Conservation (phyloP, 2,888 invertebrate genomes). For the Bellardia bayeri region DNA sequence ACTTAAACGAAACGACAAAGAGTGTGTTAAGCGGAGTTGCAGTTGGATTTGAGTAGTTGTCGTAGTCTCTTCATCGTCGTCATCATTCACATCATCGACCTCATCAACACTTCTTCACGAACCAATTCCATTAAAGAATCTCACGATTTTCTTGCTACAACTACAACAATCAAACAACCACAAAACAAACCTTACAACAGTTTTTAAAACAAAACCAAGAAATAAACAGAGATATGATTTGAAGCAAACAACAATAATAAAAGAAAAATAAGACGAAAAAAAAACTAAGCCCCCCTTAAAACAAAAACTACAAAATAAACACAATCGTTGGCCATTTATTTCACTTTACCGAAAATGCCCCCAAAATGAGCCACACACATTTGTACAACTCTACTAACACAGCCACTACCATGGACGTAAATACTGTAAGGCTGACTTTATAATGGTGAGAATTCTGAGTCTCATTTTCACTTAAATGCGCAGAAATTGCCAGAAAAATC, state of each 20-base stretch:
- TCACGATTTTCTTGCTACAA: constrained; percentile 76
- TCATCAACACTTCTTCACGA: constrained; percentile 78
- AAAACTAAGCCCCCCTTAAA: constrained; percentile 4
- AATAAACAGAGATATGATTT: constrained; percentile 39
- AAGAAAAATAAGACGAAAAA: constrained; percentile 22
- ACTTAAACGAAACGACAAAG: constrained; percentile 52
- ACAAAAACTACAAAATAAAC: constrained; percentile 64
- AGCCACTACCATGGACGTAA: neutral
- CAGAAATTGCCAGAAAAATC: constrained; percentile 15
- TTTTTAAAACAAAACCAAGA: constrained; percentile 47
- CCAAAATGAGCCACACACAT: constrained; percentile 65
- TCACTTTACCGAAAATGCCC: constrained; percentile 76
- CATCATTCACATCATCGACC: constrained; percentile 77
- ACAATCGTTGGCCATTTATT: constrained; percentile 77
- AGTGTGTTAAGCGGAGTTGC: constrained; percentile 28
- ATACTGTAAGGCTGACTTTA: constrained; percentile 16
- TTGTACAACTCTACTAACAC: constrained; percentile 37
- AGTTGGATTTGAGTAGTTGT: constrained; percentile 60
- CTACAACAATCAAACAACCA: constrained; percentile 49
- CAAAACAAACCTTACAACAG: constrained; percentile 61
- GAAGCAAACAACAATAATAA: constrained; percentile 43
- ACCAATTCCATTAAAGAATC: constrained; percentile 78
- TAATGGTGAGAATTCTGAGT: constrained; percentile 70
- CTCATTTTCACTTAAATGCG: constrained; percentile 70
- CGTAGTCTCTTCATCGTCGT: constrained; percentile 69